These are phyloP conservation scores for Chaetops frenatus DNA, from an alignment of 2,113 vertebrate species.

Conservation along the genomic window DNA sequence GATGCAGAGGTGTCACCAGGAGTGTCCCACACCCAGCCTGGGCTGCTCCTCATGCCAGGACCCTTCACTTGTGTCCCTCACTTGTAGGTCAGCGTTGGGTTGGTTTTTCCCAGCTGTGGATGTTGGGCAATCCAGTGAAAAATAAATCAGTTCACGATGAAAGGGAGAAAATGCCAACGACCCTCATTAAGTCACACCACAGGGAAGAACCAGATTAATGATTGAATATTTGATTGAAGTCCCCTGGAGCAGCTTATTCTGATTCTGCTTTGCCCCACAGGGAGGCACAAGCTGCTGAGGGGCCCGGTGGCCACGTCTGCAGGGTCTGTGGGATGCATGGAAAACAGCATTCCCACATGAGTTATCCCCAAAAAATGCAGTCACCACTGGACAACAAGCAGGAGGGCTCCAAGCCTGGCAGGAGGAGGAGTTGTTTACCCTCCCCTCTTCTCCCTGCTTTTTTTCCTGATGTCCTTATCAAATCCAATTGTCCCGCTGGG, in stretches of 20 bases:
- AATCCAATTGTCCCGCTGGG: fast-evolving
- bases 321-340: background rate
- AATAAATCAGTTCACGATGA: background rate
- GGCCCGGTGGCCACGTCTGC: fast-evolving
- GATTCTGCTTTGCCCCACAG: background rate
- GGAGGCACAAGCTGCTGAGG: background rate
- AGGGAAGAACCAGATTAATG: background rate
- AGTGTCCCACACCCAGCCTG: background rate
- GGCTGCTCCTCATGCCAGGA: background rate
- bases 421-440: background rate
- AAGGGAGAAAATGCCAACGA: background rate
- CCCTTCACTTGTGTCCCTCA: background rate
- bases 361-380: background rate
- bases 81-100: background rate
- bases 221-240: background rate
- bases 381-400: background rate
- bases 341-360: background rate
- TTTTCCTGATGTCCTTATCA: background rate
- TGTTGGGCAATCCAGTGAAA: background rate
- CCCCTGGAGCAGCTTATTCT: background rate
- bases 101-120: background rate
- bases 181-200: background rate
- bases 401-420: background rate
- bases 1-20: background rate
- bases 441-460: background rate